Conservation (phyloP, 1,140 invertebrate genomes). For the Charaxes varanes region DNA sequence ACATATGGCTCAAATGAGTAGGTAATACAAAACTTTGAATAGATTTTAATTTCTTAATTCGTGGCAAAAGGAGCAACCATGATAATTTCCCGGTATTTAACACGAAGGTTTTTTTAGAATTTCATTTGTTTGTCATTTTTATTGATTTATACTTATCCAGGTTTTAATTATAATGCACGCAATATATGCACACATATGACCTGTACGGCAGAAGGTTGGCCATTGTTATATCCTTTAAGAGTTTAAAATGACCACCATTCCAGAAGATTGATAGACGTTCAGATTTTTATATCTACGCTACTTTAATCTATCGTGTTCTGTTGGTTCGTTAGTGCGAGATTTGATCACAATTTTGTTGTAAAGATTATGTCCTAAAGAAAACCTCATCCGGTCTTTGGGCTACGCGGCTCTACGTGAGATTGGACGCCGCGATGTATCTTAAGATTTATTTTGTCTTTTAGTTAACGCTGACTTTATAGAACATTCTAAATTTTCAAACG, state of each 20-base stretch:
- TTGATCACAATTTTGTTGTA: constrained; percentile 69
- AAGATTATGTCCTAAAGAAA: constrained; percentile 70
- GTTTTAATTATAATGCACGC: too few relatives aligned
- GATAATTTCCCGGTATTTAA: too few relatives aligned
- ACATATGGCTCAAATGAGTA: too few relatives aligned
- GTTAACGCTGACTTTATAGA: too few relatives aligned
- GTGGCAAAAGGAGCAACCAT: too few relatives aligned
- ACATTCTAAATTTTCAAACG: too few relatives aligned
- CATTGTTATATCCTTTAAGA: not conserved
- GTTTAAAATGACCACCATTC: constrained; percentile 12
- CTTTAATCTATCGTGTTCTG: constrained; percentile 53
- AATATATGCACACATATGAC: too few relatives aligned
- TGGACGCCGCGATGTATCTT: constrained; percentile 14
- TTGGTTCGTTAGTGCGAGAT: constrained; percentile 64
- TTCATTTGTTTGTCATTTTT: too few relatives aligned
- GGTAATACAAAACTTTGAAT: too few relatives aligned
- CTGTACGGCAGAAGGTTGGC: not conserved
- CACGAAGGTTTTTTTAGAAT: too few relatives aligned
- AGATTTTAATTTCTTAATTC: too few relatives aligned
- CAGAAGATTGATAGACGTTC: constrained; percentile 33
- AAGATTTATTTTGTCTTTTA: constrained; percentile 18
- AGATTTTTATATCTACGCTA: constrained; percentile 49
- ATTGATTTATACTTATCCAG: too few relatives aligned
- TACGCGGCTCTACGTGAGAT: constrained; percentile 30
- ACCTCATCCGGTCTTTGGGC: constrained; percentile 62